Conservation (phyloP, 1,140 invertebrate species). For the Gerris buenoi region DNA sequence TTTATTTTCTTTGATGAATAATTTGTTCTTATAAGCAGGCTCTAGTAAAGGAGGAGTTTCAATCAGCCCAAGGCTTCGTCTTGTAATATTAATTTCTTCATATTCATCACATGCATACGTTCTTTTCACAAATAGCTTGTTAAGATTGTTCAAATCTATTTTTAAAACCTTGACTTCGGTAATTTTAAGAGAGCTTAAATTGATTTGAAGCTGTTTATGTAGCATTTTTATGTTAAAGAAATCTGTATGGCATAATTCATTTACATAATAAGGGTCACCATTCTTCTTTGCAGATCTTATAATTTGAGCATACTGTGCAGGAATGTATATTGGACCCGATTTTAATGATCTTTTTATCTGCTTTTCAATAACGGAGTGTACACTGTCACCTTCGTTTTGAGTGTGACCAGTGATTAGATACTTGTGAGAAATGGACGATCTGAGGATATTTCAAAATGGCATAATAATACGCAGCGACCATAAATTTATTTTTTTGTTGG, state of each 20-base stretch:
- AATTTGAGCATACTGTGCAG: slow-evolving; percentile 1
- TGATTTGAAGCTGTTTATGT: too few species aligned
- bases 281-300: slow-evolving; percentile 6
- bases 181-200: too few species aligned
- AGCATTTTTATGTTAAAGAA: background rate
- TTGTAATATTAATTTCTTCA: too few species aligned
- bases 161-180: too few species aligned
- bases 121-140: too few species aligned
- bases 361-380: slow-evolving; percentile 7
- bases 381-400: slow-evolving; percentile 14
- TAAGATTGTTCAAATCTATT: too few species aligned
- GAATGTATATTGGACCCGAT: slow-evolving; percentile 7
- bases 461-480: slow-evolving; percentile 11
- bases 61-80: too few species aligned
- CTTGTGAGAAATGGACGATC: slow-evolving; percentile 16
- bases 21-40: too few species aligned
- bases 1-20: too few species aligned
- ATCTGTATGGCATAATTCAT: background rate
- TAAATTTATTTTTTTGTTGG: background rate
- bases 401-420: slow-evolving; percentile 15
- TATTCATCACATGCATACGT: too few species aligned
- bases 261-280: background rate
- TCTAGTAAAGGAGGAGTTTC: too few species aligned
- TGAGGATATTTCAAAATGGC: slow-evolving; percentile 8
- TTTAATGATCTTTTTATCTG: background rate